A percentile compares a stretch with the other conserved stretches of the same genome.
Conservation (phyloP, 1,140 invertebrate genomes). For the Brachionus angularis region DNA sequence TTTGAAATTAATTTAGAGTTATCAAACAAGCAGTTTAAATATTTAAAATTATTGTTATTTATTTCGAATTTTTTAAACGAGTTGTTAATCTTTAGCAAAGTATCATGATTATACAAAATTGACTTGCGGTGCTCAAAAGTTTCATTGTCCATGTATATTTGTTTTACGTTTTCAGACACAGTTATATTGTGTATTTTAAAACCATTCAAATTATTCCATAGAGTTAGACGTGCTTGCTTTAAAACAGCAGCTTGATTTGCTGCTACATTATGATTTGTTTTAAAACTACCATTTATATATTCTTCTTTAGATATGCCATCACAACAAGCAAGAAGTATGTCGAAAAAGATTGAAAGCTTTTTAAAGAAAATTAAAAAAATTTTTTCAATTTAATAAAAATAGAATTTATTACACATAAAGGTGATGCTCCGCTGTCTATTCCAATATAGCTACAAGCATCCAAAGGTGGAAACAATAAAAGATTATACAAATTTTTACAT, state of each 20-base stretch:
- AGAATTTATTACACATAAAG: conserved; percentile 55
- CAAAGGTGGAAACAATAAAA: conserved; percentile 53
- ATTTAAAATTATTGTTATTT: not conserved
- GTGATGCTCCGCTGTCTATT: conserved; percentile 58
- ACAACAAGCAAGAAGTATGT: conserved; percentile 59
- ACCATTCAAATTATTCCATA: conserved; percentile 55
- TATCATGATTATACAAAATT: not conserved
- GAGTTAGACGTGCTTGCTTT: conserved; percentile 47
- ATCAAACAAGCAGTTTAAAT: not conserved
- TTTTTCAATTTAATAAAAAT: not conserved
- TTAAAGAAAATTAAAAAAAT: conserved; percentile 44
- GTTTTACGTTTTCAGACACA: not conserved
- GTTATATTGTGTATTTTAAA: conserved; percentile 47
- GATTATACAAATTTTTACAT: conserved; percentile 1
- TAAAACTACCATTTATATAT: conserved; percentile 50
- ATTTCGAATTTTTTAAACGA: not conserved
- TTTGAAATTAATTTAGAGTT: not conserved
- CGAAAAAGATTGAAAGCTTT: conserved; percentile 61
- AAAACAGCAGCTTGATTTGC: conserved; percentile 43
- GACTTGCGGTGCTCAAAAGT: not conserved
- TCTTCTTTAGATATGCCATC: conserved; percentile 53
- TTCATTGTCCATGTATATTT: conserved; percentile 29
- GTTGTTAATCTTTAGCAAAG: not conserved
- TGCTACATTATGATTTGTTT: not conserved
- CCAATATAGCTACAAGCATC: conserved; percentile 62